phyloP scores from a whole-genome alignment of 2,888 invertebrate genomes.

The Dicycla oo region DNA sequence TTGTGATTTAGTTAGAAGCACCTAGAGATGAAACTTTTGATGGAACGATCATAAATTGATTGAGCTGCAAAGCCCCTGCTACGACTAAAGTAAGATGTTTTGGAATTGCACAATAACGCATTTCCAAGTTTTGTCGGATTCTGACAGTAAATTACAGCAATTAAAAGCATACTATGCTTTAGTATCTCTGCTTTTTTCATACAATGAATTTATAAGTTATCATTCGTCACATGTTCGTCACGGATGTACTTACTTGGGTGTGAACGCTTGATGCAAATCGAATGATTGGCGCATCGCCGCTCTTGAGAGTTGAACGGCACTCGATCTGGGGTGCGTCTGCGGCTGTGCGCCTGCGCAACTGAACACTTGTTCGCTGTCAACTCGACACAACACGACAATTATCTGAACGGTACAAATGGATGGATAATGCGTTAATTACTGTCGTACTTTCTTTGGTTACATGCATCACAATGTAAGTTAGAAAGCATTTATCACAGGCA shows the following conservation, averaged over 20 bases:
- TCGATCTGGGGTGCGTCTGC: slow-evolving; percentile 65
- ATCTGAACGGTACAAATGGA: slow-evolving; percentile 41
- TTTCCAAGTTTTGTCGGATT: slow-evolving; percentile 2
- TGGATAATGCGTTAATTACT: slow-evolving; percentile 50
- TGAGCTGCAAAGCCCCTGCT: not conserved
- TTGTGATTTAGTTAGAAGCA: not conserved
- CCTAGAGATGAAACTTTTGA: not conserved
- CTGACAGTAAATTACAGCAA: not conserved
- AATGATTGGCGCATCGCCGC: slow-evolving; percentile 78
- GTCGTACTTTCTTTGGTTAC: slow-evolving; percentile 45
- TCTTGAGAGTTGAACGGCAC: slow-evolving; percentile 73
- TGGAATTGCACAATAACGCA: not conserved
- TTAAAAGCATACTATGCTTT: not conserved
- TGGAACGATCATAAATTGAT: not conserved
- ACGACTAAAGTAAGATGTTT: not conserved
- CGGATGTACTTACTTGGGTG: slow-evolving; percentile 74
- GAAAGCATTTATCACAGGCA: slow-evolving; percentile 28
- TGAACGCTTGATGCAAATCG: slow-evolving; percentile 78
- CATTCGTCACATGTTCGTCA: slow-evolving; percentile 72
- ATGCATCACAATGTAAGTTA: slow-evolving; percentile 22
- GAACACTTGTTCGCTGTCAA: slow-evolving; percentile 62
- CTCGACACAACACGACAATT: slow-evolving; percentile 53
- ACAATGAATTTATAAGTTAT: slow-evolving; percentile 52
- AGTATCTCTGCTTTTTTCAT: not conserved
- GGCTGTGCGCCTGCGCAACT: slow-evolving; percentile 38